phyloP scores from a whole-genome alignment of 2,888 invertebrate genomes.

The Tryphoninae sp. region DNA sequence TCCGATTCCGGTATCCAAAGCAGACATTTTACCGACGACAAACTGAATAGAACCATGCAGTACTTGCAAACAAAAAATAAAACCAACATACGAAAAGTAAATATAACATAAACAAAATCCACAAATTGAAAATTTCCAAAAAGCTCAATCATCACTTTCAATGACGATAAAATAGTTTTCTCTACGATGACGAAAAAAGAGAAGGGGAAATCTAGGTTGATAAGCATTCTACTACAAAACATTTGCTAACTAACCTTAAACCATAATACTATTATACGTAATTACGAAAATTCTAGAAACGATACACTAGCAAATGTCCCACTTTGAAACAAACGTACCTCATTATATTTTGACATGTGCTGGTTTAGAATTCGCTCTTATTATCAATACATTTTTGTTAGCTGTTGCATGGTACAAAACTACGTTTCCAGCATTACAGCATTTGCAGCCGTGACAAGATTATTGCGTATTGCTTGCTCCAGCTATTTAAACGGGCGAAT shows the following conservation, averaged over 20 bases:
- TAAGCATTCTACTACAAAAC: background rate
- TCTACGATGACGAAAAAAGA: background rate
- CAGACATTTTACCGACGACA: conserved; percentile 76
- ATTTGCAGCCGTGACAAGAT: conserved; percentile 3
- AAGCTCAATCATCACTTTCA: too few relatives aligned
- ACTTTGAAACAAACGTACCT: conserved; percentile 44
- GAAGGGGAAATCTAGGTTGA: background rate
- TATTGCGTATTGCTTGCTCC: background rate
- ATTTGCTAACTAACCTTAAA: conserved; percentile 47
- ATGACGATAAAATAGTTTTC: too few relatives aligned
- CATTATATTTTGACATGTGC: conserved; percentile 46
- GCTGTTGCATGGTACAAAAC: conserved; percentile 17
- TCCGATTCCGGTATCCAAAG: conserved; percentile 76
- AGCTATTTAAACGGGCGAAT: background rate
- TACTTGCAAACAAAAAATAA: conserved; percentile 68
- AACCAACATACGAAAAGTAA: conserved; percentile 41
- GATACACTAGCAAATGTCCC: conserved; percentile 8
- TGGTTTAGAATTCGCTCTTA: background rate
- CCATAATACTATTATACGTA: background rate
- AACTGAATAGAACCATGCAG: conserved; percentile 67
- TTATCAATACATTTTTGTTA: conserved; percentile 31
- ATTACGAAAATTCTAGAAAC: conserved; percentile 4
- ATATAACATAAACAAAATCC: background rate
- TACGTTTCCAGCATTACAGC: background rate
- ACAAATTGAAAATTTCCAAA: background rate